Evolutionary conservation across 2,888 invertebrate genomes (phyloP).

Genomic region (Electrophaes corylata): DNA sequence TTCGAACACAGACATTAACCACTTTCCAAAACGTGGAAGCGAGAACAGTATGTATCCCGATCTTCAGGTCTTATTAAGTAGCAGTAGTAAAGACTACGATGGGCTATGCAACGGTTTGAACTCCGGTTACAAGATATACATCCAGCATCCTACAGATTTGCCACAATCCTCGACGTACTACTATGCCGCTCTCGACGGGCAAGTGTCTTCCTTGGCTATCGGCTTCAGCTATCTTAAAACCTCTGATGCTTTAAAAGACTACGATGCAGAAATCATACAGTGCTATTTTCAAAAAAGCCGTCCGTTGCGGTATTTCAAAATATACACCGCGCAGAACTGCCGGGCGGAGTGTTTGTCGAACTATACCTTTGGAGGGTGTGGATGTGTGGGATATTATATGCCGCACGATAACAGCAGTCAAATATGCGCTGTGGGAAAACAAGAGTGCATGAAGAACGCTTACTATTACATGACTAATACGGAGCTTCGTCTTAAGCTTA

Average conservation of each 20-base stretch:
- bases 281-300: constrained; percentile 53
- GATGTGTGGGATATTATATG: constrained; percentile 58
- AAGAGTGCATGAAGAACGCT: constrained; percentile 3
- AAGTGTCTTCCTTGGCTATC: constrained; percentile 54
- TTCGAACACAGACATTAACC: neutral
- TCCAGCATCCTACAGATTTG: constrained; percentile 55
- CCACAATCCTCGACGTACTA: constrained; percentile 30
- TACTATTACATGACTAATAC: constrained; percentile 3
- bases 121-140: constrained; percentile 49
- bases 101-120: constrained; percentile 29
- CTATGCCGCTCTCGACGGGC: constrained; percentile 36
- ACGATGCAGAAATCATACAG: constrained; percentile 49
- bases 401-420: constrained; percentile 41
- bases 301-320: constrained; percentile 52
- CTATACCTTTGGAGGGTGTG: constrained; percentile 46
- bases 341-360: constrained; percentile 56
- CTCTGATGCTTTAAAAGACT: constrained; percentile 41
- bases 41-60: constrained; percentile 11
- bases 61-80: neutral
- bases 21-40: constrained; percentile 8
- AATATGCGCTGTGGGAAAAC: constrained; percentile 12
- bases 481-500: constrained; percentile 7
- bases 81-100: constrained; percentile 17
- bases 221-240: constrained; percentile 41
- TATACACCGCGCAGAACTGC: constrained; percentile 59